Evolutionary conservation across 1,140 invertebrate species (phyloP).

Genomic region (Drosophila paulistorum): DNA sequence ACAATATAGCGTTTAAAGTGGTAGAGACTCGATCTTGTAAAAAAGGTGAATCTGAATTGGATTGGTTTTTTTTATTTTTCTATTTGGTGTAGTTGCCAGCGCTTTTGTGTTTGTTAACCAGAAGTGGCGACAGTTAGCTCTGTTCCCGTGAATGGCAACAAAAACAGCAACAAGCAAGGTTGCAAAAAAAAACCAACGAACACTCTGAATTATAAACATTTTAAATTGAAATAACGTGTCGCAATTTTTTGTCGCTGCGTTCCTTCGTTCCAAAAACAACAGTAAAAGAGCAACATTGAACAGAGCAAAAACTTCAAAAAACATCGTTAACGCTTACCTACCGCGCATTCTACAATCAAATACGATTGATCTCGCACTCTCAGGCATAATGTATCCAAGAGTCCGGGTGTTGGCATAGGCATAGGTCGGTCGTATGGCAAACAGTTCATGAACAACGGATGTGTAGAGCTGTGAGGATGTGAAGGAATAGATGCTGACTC

Average conservation of each 20-base stretch:
- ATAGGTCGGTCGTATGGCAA: slow-evolving; percentile 22
- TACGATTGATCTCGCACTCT: slow-evolving; percentile 77
- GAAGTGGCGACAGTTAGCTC: slow-evolving; percentile 62
- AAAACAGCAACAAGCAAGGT: slow-evolving; percentile 34
- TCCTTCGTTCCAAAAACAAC: slow-evolving; percentile 50
- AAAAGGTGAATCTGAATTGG: slow-evolving; percentile 38
- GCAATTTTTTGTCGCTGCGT: slow-evolving; percentile 72
- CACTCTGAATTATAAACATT: slow-evolving; percentile 81
- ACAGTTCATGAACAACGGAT: not conserved
- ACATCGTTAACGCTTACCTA: slow-evolving; percentile 81
- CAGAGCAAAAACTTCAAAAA: slow-evolving; percentile 70
- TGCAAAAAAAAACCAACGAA: slow-evolving; percentile 47
- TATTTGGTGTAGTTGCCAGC: slow-evolving; percentile 43
- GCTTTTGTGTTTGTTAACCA: slow-evolving; percentile 57
- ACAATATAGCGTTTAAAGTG: slow-evolving; percentile 47
- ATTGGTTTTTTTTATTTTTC: slow-evolving; percentile 33
- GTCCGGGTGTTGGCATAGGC: slow-evolving; percentile 22
- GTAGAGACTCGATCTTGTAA: slow-evolving; percentile 41
- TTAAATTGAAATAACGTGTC: slow-evolving; percentile 82
- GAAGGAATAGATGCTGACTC: not conserved
- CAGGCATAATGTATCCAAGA: slow-evolving; percentile 18
- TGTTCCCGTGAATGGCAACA: slow-evolving; percentile 41
- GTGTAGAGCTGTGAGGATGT: not conserved
- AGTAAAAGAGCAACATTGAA: slow-evolving; percentile 36
- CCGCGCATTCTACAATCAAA: slow-evolving; percentile 81